Evolutionary conservation across 2,797 vertebrate species (phyloP).

Genomic region (Masticophis lateralis): DNA sequence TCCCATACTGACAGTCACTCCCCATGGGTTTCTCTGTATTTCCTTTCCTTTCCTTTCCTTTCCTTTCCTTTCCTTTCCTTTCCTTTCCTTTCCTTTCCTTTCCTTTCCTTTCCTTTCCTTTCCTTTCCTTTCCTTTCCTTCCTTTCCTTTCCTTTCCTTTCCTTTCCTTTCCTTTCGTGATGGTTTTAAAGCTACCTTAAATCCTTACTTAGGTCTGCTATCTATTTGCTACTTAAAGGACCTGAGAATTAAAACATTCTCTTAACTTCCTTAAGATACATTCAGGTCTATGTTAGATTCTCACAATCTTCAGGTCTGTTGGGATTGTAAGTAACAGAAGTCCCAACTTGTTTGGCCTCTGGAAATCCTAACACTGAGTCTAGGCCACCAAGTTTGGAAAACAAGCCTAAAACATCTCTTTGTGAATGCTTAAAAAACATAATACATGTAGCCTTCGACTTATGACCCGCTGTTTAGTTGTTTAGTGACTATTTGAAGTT

Average conservation of each 20-base stretch:
- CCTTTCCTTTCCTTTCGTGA: neutral
- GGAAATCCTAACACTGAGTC: neutral
- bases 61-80: neutral
- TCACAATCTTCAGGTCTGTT: neutral
- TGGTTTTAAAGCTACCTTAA: neutral
- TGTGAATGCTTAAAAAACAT: neutral
- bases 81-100: no score
- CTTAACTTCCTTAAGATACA: neutral
- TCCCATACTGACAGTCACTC: neutral
- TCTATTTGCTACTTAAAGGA: neutral
- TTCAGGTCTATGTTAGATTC: neutral
- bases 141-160: neutral
- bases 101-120: no score
- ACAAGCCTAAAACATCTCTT: neutral
- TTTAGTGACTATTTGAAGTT: neutral
- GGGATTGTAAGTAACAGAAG: neutral
- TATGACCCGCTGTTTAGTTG: neutral
- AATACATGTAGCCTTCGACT: no score
- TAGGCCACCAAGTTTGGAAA: neutral
- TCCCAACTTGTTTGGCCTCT: neutral
- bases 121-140: no score
- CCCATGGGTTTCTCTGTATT: neutral
- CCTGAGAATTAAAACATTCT: neutral
- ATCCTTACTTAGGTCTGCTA: neutral
- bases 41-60: neutral